phyloP scores from a whole-genome alignment of 2,888 invertebrate species.

The Drosophila seclusa region DNA sequence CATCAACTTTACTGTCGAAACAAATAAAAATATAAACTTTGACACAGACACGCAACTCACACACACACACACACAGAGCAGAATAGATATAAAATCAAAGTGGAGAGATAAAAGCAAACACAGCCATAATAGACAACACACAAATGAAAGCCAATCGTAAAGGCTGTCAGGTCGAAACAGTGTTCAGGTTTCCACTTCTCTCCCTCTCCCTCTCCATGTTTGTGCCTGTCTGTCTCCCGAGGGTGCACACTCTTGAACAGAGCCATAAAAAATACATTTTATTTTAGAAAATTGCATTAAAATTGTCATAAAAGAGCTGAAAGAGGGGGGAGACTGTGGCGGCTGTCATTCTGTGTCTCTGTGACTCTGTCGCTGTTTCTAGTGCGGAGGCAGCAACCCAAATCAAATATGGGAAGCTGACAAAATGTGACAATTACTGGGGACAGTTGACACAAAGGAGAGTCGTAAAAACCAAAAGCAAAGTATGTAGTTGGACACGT shows the following conservation, averaged over 20 bases:
- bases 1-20: conserved; percentile 81
- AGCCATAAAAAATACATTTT: conserved; percentile 76
- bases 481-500: conserved; percentile 41
- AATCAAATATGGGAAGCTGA: conserved; percentile 78
- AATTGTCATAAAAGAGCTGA: conserved; percentile 69
- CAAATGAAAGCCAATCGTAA: conserved; percentile 62
- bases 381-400: conserved; percentile 38
- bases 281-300: conserved; percentile 81
- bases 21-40: conserved; percentile 81
- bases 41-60: conserved; percentile 54
- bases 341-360: conserved; percentile 8
- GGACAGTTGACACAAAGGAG: conserved; percentile 64
- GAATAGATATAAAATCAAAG: conserved; percentile 70
- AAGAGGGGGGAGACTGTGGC: conserved; percentile 14
- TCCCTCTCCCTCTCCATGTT: not conserved
- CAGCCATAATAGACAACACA: conserved; percentile 59
- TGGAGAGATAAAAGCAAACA: conserved; percentile 67
- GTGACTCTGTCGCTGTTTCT: conserved; percentile 2
- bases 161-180: conserved; percentile 39
- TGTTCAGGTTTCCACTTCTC: conserved; percentile 13
- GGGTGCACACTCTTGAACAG: conserved; percentile 55
- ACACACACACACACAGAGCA: conserved; percentile 7
- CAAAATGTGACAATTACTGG: conserved; percentile 82
- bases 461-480: conserved; percentile 46
- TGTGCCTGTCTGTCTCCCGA: conserved; percentile 26